These are phyloP conservation scores for Cryptus armator DNA, from an alignment of 2,888 invertebrate species.

Conservation along the genomic window DNA sequence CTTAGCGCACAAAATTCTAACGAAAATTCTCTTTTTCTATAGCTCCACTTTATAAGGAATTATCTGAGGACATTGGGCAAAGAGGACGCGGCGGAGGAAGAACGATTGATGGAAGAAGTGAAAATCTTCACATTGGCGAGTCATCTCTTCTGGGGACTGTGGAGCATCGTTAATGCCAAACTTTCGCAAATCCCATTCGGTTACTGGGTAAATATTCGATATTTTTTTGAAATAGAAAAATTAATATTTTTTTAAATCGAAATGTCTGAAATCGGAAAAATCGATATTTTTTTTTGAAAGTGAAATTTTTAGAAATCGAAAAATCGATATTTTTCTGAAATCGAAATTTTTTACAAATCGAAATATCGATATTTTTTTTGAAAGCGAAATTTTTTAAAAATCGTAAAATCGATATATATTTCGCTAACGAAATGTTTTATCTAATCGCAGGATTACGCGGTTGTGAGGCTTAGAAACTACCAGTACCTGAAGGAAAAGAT, in stretches of 20 bases:
- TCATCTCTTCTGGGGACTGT: slow-evolving; percentile 97
- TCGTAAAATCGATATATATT: neutral
- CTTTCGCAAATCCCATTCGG: slow-evolving; percentile 96
- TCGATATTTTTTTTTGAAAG: too few relatives aligned
- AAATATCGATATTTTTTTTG: too few relatives aligned
- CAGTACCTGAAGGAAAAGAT: slow-evolving; percentile 87
- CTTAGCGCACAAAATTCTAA: slow-evolving; percentile 64
- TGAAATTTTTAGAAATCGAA: too few relatives aligned
- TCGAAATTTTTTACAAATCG: too few relatives aligned
- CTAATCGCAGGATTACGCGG: slow-evolving; percentile 89
- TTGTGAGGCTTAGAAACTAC: slow-evolving; percentile 88
- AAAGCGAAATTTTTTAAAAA: too few relatives aligned
- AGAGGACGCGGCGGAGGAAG: slow-evolving; percentile 86
- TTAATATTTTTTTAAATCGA: neutral
- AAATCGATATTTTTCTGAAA: too few relatives aligned
- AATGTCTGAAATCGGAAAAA: too few relatives aligned
- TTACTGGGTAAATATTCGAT: slow-evolving; percentile 91
- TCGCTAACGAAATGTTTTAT: slow-evolving; percentile 32
- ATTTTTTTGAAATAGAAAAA: neutral
- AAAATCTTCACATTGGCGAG: slow-evolving; percentile 94
- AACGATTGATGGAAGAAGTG: slow-evolving; percentile 91
- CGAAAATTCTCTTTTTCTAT: slow-evolving; percentile 73
- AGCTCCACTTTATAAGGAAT: slow-evolving; percentile 85
- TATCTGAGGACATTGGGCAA: slow-evolving; percentile 83
- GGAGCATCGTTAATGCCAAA: slow-evolving; percentile 95